Base-by-base conservation (phyloP, 2,888 invertebrate genomes). In the Lasioglossum malachurum region DNA sequence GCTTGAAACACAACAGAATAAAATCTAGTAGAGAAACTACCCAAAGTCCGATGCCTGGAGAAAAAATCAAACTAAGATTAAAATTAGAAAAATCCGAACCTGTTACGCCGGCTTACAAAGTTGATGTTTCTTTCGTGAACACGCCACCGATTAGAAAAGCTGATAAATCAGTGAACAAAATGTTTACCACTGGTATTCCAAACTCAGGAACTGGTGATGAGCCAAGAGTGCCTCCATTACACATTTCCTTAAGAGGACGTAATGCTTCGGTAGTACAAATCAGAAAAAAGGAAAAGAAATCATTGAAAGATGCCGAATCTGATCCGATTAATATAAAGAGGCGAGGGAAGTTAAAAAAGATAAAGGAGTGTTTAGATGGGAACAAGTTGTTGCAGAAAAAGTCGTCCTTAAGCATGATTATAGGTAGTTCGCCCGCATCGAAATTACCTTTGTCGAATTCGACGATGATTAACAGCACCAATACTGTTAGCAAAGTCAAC, bases 31-130 rank as follows among this genome's bases (percentile, higher is more conserved):
- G 95, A 73, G 96, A 95, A 82, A 94, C 93, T 72, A 94, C 92
- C 91, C 95, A 94, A 88, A 93, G 95, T 94, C 95, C 94, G 5
- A 94, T 95, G 93, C 96, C 96, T 4, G 96, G 96, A 88, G 98
- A 98, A 93, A 98, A 98, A 93, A 97, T 98, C 86, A 98, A 98
- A 94, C 95, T 98, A 77, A 96, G 98, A 88, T 95, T 98, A 60
- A 98, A 98, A 94, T 95, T 98, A 85, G 98, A 98, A 92, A 98
- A 98, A 94, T 97, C 97, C 73, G 98, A 98, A 94, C 98, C 98
- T 0, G 97, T 97, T 0, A 97, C 97, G 89, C 96, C 97, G 0
- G 97, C 98, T 0, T 98, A 98, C 94, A 98, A 98, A 95, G 97
- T 98, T 41, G 98, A 98, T 93, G 97, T 97, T 46, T 97, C 97